Base-by-base conservation (phyloP, 1,140 invertebrate genomes). In the silkworm (Bombyx mori) region DNA sequence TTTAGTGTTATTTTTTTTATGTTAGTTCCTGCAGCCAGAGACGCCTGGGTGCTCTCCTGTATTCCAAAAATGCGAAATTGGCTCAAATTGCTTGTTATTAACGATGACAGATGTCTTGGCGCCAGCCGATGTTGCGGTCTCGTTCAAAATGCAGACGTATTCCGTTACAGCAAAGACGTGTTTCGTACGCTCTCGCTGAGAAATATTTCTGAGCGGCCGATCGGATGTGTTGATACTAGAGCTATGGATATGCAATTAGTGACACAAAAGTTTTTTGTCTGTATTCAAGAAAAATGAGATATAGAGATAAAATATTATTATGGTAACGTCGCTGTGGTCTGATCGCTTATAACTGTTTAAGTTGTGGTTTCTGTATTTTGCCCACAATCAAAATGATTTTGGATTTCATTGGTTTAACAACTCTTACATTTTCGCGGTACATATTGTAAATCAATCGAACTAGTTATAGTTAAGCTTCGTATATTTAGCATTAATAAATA, bases 71-170 rank as follows among this genome's bases (percentile, higher is more conserved):
- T 84, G 76, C 80, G 63, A 78, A 86, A 84, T 86, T 84, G 75
- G 63, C 80, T 84, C 75, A 84, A 83, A 86, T 84, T 83, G 83
- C 79, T 86, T 77, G 71, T 83, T 86, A 82, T 84, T 84, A 86
- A 83, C 77, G 81, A 86, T 86, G 82, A 86, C 81, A 83, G 81
- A 86, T 86, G 81, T 78, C 70, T 75, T 79, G 73, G 81, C 82
- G 82, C 82, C 82, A 77, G 62, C 55, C 66, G 57, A 56, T 46
- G 47, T 7, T 10, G 0, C 10, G 8, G 6, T 42, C 3, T 5
- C n/a, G 12, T 46, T 35, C 26, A n/a, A 18, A 66, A 70, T 52
- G 44, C 42, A 22, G 64, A 65, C 55, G 57, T 71, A 68, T 42
- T 18, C 7, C 6, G 0, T 18, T 10, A 7, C 5, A 5, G 5